Evolutionary conservation across 2,113 vertebrate genomes (phyloP).

Genomic region (Thomomys bottae): DNA sequence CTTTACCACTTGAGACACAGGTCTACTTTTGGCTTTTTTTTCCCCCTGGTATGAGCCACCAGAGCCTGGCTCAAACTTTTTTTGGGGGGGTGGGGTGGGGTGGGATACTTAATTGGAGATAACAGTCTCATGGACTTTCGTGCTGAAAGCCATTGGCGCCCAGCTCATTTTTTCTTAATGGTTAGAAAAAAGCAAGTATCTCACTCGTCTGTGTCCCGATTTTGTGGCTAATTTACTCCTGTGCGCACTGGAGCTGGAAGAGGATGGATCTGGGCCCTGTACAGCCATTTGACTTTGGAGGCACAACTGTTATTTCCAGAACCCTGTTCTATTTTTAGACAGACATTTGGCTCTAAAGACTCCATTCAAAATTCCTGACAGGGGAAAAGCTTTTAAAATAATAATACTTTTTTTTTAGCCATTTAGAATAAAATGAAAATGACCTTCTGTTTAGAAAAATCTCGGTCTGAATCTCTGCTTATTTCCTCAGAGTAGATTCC

Average conservation of each 20-base stretch:
- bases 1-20: too few species aligned
- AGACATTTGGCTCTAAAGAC: constrained; percentile 71
- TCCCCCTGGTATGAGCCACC: too few species aligned
- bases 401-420: constrained; percentile 48
- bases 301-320: constrained; percentile 77
- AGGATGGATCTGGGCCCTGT: constrained; percentile 32
- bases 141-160: too few species aligned
- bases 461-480: constrained; percentile 47
- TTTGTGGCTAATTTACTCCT: not conserved
- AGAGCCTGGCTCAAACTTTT: too few species aligned
- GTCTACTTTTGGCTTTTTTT: too few species aligned
- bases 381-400: constrained; percentile 65
- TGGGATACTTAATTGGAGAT: too few species aligned
- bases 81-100: too few species aligned
- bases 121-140: too few species aligned
- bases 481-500: constrained; percentile 28
- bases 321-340: constrained; percentile 75
- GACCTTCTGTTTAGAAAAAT: constrained; percentile 58
- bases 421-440: constrained; percentile 62
- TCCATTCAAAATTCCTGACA: constrained; percentile 81
- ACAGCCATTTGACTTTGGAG: constrained; percentile 59
- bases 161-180: constrained; percentile 29
- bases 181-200: not conserved
- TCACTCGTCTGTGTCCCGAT: not conserved
- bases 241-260: not conserved